Percentiles rank a stretch among this genome's conserved stretches.
Conservation (phyloP, 92 coral and sea anemone species). For the Phymanthus crucifer region DNA sequence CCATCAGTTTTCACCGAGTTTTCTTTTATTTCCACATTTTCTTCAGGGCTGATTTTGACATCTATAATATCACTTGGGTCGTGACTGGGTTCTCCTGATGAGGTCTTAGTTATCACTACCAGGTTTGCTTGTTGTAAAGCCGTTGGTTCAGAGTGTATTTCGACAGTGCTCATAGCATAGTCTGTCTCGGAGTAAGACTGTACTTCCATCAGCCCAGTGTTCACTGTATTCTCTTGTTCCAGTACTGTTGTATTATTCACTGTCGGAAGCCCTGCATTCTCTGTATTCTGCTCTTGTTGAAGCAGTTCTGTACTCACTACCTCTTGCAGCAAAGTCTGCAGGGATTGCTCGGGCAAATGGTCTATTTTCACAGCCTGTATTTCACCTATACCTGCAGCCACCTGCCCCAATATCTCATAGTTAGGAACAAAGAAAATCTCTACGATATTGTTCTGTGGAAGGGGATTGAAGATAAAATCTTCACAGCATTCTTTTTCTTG, state of each 20-base stretch:
- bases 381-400: background rate
- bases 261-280: too few relatives aligned
- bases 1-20: background rate
- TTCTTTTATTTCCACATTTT: background rate
- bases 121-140: background rate
- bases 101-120: background rate
- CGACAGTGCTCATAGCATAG: background rate
- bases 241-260: too few relatives aligned
- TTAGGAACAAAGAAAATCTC: background rate
- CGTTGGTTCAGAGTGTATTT: background rate
- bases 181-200: background rate
- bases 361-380: background rate
- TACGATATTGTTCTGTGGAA: background rate
- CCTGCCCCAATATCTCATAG: background rate
- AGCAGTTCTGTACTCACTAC: too few relatives aligned
- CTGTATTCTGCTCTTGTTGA: too few relatives aligned
- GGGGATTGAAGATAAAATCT: background rate
- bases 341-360: too few relatives aligned
- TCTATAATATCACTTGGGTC: background rate
- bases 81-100: background rate
- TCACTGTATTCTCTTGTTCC: background rate
- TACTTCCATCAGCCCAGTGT: background rate
- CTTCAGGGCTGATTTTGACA: slow-evolving; percentile 2
- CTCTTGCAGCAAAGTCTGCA: too few relatives aligned
- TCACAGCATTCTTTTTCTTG: slow-evolving; percentile 4